Evolutionary conservation across 30 jellyfish, hydroid and myxozoan species (phyloP).

Genomic region (Pelagia noctiluca): DNA sequence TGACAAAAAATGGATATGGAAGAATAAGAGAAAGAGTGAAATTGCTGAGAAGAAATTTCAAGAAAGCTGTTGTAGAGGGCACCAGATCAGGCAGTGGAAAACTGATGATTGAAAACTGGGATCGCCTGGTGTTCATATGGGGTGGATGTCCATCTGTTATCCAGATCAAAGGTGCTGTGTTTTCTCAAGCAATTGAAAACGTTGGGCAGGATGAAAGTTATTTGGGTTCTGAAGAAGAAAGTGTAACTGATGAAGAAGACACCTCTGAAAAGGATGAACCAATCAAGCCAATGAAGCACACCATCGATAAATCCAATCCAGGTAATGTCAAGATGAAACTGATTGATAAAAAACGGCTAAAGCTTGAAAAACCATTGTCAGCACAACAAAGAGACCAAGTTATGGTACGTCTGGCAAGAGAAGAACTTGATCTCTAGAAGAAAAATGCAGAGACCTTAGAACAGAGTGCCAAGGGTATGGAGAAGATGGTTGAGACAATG

Average conservation of each 20-base stretch:
- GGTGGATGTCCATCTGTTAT: slow-evolving; percentile 53
- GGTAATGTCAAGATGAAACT: neutral
- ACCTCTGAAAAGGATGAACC: neutral
- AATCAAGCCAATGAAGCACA: slow-evolving; percentile 7
- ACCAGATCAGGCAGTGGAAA: slow-evolving; percentile 52
- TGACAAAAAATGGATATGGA: slow-evolving; percentile 39
- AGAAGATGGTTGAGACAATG: slow-evolving; percentile 51
- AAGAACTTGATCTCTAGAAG: slow-evolving; percentile 33
- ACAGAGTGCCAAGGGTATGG: slow-evolving; percentile 23
- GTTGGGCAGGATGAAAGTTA: neutral
- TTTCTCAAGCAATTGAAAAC: slow-evolving; percentile 3
- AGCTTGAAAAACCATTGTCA: slow-evolving; percentile 45
- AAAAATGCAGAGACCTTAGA: slow-evolving; percentile 17
- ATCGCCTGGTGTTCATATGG: slow-evolving; percentile 34
- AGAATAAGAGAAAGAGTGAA: slow-evolving; percentile 23
- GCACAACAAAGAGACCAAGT: slow-evolving; percentile 46
- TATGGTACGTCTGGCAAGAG: slow-evolving; percentile 34
- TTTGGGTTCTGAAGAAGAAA: neutral
- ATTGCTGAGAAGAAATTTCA: slow-evolving; percentile 29
- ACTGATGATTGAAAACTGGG: slow-evolving; percentile 41
- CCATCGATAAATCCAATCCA: neutral
- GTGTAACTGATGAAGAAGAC: neutral
- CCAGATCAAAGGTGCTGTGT: slow-evolving; percentile 10
- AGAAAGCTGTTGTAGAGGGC: slow-evolving; percentile 66
- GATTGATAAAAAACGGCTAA: slow-evolving; percentile 45